Evolutionary conservation across 2,113 vertebrate species (phyloP), one percentile per base, ranked within the genome.

Genomic region (Camelus dromedarius): DNA sequence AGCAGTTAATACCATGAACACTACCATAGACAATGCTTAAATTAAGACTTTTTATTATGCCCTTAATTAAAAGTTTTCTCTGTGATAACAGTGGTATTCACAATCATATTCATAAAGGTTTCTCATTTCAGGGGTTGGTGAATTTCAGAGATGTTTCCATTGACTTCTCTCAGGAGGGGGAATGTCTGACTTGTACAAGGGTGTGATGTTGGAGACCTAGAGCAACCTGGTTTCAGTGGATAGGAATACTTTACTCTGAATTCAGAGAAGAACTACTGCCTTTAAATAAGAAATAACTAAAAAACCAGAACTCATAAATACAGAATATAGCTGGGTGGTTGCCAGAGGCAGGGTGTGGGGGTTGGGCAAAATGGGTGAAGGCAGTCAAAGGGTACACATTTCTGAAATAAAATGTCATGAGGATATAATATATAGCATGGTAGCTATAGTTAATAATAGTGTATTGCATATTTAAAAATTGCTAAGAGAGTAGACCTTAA

Each of bases 241-340:
- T 79, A 24, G 35, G 50, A 11, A 35, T 24, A 24, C 28, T 79
- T 90, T 12, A 90, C 67, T 90, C 60, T 79, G 35, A 91, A 69
- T 80, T 80, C 50, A 69, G 9, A 54, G n/a, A 86, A 26, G 13
- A 80, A 80, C 66, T 42, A 32, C 19, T 91, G 87, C 13, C 26
- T 91, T 80, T 64, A 80, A 91, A 56, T 69, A 72, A 82, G 28
- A 80, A 91, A 42, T 69, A 62, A 48, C 64, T 91, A 69, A 26
- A 32, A 60, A 83, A 66, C 13, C 7, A 42, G 14, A 60, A 35
- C 24, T 81, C 79, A 81, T 11, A 60, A 54, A 75, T 75, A n/a
- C 54, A 75, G 13, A 75, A 28, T 60, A 88, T 28, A 73, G 38
- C 38, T 42, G 38, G 38, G 38, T 42, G 38, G 38, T 42, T 42